A percentile compares a stretch with the other conserved stretches of the same genome.
phyloP scores from a whole-genome alignment of 2,888 invertebrate species.

The Cartodere bifasciata region DNA sequence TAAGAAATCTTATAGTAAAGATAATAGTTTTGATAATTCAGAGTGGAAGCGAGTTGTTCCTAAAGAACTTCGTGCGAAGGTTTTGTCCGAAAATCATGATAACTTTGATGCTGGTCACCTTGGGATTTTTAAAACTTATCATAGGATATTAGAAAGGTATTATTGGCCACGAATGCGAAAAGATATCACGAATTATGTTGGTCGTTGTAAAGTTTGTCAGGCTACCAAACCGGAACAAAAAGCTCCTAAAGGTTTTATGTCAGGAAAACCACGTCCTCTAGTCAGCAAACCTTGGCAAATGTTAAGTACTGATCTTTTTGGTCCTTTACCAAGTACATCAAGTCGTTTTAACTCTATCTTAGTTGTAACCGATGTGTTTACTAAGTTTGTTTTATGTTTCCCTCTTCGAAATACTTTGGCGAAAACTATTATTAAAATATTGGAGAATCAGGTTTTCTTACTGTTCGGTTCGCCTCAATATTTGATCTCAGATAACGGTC shows the following conservation, averaged over 20 bases:
- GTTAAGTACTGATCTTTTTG: slow-evolving; percentile 6
- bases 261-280: slow-evolving; percentile 1
- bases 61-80: too few relatives aligned
- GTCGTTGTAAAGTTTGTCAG: slow-evolving; percentile 3
- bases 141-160: neutral
- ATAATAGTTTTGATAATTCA: too few relatives aligned
- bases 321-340: slow-evolving; percentile 5
- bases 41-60: slow-evolving; percentile 7
- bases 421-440: slow-evolving; percentile 2
- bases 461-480: slow-evolving; percentile 14
- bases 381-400: slow-evolving; percentile 5
- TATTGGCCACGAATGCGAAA: too few relatives aligned
- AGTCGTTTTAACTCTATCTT: slow-evolving; percentile 4
- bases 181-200: too few relatives aligned
- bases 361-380: slow-evolving; percentile 7
- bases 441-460: slow-evolving; percentile 14
- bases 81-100: too few relatives aligned
- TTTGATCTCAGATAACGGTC: slow-evolving; percentile 15
- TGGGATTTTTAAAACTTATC: too few relatives aligned
- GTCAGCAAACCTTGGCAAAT: slow-evolving; percentile 4
- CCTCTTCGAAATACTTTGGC: slow-evolving; percentile 3
- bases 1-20: too few relatives aligned
- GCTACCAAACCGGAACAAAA: slow-evolving; percentile 7
- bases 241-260: slow-evolving; percentile 5
- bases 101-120: too few relatives aligned